Conservation (phyloP, 2,113 vertebrate genomes). For the Vicugna pacos region DNA sequence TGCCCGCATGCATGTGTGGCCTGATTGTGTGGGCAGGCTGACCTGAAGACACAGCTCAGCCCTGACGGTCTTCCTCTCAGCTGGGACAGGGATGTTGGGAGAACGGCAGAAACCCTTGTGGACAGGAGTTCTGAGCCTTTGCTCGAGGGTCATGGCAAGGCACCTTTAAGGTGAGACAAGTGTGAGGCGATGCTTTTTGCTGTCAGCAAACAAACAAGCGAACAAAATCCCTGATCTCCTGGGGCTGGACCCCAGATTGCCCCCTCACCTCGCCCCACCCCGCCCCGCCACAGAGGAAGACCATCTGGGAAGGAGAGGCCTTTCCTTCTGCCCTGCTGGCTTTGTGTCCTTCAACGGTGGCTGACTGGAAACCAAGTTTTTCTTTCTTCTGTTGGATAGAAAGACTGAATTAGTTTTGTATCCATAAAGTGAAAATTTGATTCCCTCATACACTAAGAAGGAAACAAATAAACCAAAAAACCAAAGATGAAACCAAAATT, state of each 20-base stretch:
- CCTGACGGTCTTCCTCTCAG: background rate
- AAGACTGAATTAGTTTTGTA: constrained; percentile 26
- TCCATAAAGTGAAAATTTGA: constrained; percentile 5
- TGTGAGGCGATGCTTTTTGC: background rate
- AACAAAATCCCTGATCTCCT: background rate
- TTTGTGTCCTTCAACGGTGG: background rate
- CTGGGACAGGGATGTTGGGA: background rate
- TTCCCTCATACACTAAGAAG: background rate
- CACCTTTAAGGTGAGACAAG: background rate
- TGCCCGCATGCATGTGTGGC: fast-evolving
- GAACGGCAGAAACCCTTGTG: background rate
- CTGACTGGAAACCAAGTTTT: background rate
- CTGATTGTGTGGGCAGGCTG: background rate
- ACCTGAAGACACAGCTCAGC: background rate
- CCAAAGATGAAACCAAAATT: background rate
- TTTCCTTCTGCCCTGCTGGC: background rate
- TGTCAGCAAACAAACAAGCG: background rate
- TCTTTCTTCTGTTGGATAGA: background rate
- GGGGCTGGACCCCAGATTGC: background rate
- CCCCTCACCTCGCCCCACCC: background rate
- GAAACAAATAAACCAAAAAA: background rate
- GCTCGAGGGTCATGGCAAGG: background rate
- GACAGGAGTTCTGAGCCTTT: background rate
- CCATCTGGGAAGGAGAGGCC: background rate
- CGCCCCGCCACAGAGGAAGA: background rate